Evolutionary conservation across 2,113 vertebrate genomes (phyloP), one percentile per base, ranked within the genome.

Genomic region (Halcyon senegalensis): DNA sequence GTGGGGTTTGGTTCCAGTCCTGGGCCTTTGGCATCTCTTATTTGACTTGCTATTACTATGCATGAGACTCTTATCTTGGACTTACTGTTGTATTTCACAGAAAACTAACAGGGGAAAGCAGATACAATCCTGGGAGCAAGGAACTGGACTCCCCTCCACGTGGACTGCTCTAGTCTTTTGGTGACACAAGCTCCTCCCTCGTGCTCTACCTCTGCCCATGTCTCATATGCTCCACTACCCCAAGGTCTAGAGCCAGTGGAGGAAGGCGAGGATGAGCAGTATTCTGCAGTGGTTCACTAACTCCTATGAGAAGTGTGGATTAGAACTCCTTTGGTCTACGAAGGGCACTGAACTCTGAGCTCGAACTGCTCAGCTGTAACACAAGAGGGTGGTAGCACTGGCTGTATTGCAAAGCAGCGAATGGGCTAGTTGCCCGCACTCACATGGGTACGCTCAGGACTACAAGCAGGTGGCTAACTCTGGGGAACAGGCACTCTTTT

Each of bases 371-470:
- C 69, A 44, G 51, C n/a, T 70, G 60, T 2, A 8, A 77, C 31
- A 37, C 25, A 50, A 25, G 51, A 15, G 20, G 46, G 16, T 13
- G 27, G 21, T 10, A 67, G 77, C 53, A 55, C 25, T 43, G 53
- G 59, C 13, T 1, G 0, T 13, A 8, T 41, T 84, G 58, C 51
- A 72, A 58, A 59, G 69, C 21, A 79, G 72, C 15, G 12, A 83
- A 46, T 0, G 5, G 46, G 31, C 21, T 50, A 33, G 48, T 30
- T 51, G 69, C 35, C 20, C 50, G 51, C 58, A n/a, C 31, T 39
- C 56, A n/a, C 0, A 0, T 23, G 43, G 43, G 39, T 37, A 63
- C 30, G 5, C 24, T 31, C 11, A 37, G 35, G 19, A 48, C 53
- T 63, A 37, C 69, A 27, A 39, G 20, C 5, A 87, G 9, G 39